Base-by-base conservation (phyloP, 2,797 vertebrate genomes). In the Psittacula echo region DNA sequence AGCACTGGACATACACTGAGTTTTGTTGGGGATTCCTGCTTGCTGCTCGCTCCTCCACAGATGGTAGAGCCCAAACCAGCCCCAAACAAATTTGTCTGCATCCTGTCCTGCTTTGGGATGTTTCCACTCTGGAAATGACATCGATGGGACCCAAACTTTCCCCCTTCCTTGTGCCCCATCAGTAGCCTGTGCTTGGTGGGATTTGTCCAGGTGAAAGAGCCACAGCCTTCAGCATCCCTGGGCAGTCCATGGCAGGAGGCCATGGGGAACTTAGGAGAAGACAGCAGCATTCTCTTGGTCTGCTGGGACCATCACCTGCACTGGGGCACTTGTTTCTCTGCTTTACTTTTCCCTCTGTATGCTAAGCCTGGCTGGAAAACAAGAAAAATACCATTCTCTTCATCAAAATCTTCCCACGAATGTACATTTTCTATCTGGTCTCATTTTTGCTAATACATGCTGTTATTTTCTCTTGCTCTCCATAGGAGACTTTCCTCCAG, bases 181-280 rank as follows among this genome's bases (percentile, higher is more conserved):
- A 77, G 64, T 42, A 30, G 51, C 51, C 48, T 9, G 12, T 1
- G 5, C 34, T 0, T 3, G 34, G 58, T 2, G 20, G 64, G 32
- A 21, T 53, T 53, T 53, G 19, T 53, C 58, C 13, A 12, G 60
- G 56, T 19, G 4, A 51, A 67, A 58, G 9, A 78, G 19, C 20
- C 44, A 37, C 1, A 1, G 50, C 27, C 41, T 24, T 42, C 0
- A 0, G 74, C 18, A 70, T 13, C 24, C 41, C 32, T 4, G 5
- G 41, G 12, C 47, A 37, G 23, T 3, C 27, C 32, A 32, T 42
- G n/a, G 47, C 53, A 16, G 20, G 47, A 66, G 32, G 27, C 2
- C 10, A 0, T 1, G 1, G 30, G 42, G 56, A 37, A 26, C 58
- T 50, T n/a, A 32, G 70, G 42, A 86, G 48, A 29, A 20, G 66